phyloP scores from a whole-genome alignment of 1,140 invertebrate species.

The Aleiodes sp. region DNA sequence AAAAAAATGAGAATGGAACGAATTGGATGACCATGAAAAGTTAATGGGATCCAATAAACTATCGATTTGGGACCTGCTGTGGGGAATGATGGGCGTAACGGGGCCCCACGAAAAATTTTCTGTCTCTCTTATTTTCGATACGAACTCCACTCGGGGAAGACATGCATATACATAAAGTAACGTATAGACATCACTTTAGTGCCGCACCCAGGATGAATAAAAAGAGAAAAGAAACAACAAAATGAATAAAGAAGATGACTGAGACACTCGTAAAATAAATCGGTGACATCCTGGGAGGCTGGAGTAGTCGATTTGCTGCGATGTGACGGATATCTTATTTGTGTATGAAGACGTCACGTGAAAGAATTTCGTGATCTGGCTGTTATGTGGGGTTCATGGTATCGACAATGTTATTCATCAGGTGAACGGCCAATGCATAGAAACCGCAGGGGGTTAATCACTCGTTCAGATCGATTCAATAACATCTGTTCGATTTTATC shows the following conservation, averaged over 20 bases:
- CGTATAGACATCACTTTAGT: constrained; percentile 8
- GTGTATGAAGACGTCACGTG: constrained; percentile 51
- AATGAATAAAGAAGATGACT: background rate
- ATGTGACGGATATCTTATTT: constrained; percentile 42
- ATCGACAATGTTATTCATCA: constrained; percentile 57
- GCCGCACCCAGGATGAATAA: background rate
- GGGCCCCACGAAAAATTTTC: background rate
- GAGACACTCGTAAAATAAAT: constrained; percentile 55
- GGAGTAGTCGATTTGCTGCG: constrained; percentile 52
- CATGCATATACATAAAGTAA: constrained; percentile 13
- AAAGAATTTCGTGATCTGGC: background rate
- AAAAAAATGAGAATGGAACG: constrained; percentile 20
- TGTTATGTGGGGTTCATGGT: constrained; percentile 5
- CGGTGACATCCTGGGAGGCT: constrained; percentile 56
- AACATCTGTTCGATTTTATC: background rate
- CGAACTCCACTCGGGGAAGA: background rate
- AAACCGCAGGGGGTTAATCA: constrained; percentile 36
- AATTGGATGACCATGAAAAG: constrained; percentile 34
- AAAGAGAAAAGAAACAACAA: too few species aligned
- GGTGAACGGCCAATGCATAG: constrained; percentile 38
- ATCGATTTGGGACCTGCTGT: constrained; percentile 45
- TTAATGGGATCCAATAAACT: constrained; percentile 56
- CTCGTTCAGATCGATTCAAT: constrained; percentile 21
- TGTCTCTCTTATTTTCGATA: background rate
- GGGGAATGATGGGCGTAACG: constrained; percentile 21